Evolutionary conservation across 2,888 invertebrate genomes (phyloP), one percentile per base, ranked within the genome.

Genomic region (Hyposoter didymator): DNA sequence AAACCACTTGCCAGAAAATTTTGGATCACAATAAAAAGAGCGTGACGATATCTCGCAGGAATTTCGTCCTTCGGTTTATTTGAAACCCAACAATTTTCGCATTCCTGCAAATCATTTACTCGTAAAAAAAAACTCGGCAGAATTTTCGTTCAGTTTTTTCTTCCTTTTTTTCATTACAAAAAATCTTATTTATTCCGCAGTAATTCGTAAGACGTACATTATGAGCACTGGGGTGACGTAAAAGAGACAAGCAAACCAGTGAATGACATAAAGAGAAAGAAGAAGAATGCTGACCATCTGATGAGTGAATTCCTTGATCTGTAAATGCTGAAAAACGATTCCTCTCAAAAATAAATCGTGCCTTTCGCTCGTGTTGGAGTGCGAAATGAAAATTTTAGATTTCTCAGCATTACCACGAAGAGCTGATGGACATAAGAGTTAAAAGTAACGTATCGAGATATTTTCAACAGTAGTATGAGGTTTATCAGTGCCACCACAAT

Each of bases 241-340:
- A 69, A 90, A 91, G 10, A 93, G 73, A 59, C 93, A 93, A 5
- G 92, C 87, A 35, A 90, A 90, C 93, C 93, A 93, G 35, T 90
- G 91, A 43, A 93, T 89, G 22, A 92, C 78, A 45, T 90, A 93
- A 19, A 90, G n/a, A 8, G 90, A 90, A 8, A 93, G 75, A 22
- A 91, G 67, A 3, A 92, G 43, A 0, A 90, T 92, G n/a, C 83
- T 89, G 39, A 87, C 87, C 78, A 91, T 88, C 84, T 91, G 89
- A 19, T 89, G 89, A 22, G 89, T 86, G 39, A 89, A 90, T 45
- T 90, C 81, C 64, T 90, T 86, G 10, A 78, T 67, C 55, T 55
- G 78, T 17, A 78, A 91, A 84, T 90, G 82, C 93, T 93, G 85
- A 83, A 90, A 14, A 52, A 59, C n/a, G 28, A 59, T 22, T 28